phyloP scores from a whole-genome alignment of 1,140 invertebrate species.

The Drosophila asahinai region DNA sequence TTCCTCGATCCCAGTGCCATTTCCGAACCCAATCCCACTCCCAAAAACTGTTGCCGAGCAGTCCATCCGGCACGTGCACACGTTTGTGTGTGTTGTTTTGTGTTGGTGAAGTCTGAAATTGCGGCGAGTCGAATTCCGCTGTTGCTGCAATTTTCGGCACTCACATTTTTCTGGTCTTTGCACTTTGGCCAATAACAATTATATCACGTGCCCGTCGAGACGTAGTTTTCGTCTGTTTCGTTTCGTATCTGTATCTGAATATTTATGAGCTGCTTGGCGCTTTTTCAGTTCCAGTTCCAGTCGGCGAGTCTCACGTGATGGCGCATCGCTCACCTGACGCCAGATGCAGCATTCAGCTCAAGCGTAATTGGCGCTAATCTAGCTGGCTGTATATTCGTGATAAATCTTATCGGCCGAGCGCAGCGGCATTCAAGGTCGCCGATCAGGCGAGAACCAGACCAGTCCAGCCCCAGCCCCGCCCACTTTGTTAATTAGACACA shows the following conservation, averaged over 20 bases:
- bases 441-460: conserved; percentile 34
- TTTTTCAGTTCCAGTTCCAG: conserved; percentile 25
- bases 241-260: conserved; percentile 6
- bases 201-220: conserved; percentile 54
- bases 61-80: conserved; percentile 72
- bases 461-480: conserved; percentile 26
- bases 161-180: conserved; percentile 44
- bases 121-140: conserved; percentile 27
- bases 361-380: conserved; percentile 40
- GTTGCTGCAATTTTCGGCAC: conserved; percentile 14
- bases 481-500: conserved; percentile 40
- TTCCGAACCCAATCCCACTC: conserved; percentile 8
- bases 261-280: conserved; percentile 28
- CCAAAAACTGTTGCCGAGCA: conserved; percentile 63
- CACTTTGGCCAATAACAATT: conserved; percentile 48
- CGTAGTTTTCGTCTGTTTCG: conserved; percentile 11
- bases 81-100: conserved; percentile 48
- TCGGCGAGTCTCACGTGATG: conserved; percentile 59
- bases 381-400: conserved; percentile 12
- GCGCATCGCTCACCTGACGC: conserved; percentile 17
- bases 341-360: conserved; percentile 21
- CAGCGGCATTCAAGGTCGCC: conserved; percentile 25
- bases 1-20: conserved; percentile 2
- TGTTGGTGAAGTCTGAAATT: conserved; percentile 22
- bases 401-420: conserved; percentile 38